Evolutionary conservation across 2,113 vertebrate genomes (phyloP).

Genomic region (Manacus vitellinus): DNA sequence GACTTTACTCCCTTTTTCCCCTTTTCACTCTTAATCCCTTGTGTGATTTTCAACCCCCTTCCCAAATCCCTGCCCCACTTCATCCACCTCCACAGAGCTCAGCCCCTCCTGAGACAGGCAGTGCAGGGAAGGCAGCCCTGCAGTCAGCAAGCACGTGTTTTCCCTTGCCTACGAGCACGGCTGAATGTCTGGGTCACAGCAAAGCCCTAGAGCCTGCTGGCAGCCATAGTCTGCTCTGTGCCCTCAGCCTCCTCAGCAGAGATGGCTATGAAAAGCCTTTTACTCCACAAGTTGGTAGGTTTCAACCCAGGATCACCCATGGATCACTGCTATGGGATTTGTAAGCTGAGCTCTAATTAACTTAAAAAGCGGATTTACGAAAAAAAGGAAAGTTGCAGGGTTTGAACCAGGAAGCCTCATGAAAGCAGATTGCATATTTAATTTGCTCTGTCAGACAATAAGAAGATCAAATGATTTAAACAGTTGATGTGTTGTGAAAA

Average conservation of each 20-base stretch:
- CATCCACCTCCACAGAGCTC: background rate
- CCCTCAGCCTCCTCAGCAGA: background rate
- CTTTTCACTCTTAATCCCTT: background rate
- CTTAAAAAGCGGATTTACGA: background rate
- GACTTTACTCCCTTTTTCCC: background rate
- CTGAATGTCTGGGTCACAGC: fast-evolving
- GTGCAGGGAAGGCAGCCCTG: fast-evolving
- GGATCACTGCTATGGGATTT: background rate
- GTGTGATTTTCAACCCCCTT: background rate
- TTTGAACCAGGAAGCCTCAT: background rate
- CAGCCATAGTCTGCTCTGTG: background rate
- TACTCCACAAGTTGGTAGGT: background rate
- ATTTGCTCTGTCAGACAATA: constrained; percentile 22
- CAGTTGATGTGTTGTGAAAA: constrained; percentile 30
- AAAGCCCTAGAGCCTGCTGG: background rate
- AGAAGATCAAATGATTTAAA: constrained; percentile 42
- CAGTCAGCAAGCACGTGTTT: fast-evolving
- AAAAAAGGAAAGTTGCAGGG: background rate
- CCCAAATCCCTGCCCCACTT: background rate
- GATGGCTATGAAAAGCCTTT: background rate
- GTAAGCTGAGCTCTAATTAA: constrained; percentile 12
- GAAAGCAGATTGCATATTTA: constrained; percentile 31
- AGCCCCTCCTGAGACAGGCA: fast-evolving
- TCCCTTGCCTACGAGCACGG: fast-evolving
- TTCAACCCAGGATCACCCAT: background rate